Base-by-base conservation (phyloP, 2,888 invertebrate species). In the Frankliniella intonsa region DNA sequence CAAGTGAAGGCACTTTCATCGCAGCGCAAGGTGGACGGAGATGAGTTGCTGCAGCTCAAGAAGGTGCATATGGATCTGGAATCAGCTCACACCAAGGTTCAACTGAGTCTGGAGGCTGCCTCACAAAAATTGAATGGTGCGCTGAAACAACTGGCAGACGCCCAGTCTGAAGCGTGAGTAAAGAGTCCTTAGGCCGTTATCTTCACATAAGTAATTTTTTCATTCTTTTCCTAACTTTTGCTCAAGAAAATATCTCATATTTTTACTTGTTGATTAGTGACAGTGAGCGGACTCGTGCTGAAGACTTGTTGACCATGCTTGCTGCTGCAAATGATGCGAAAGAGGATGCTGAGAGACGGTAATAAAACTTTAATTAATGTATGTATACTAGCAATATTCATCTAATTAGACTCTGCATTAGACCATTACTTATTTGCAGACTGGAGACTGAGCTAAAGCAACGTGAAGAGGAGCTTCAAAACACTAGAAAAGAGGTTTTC, bases 121-220 rank as follows among this genome's bases (percentile, higher is more conserved):
- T 19, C 50, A 17, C 65, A 81, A 49, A 27, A 81, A 22, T 25
- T 76, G 22, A 12, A n/a, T 25, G 25, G 25, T 25, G 69, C 25
- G 22, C 69, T 76, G 22, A n/a, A 76, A 19, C 38, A 81, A 50
- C 81, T 83, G 19, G 76, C 17, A 9, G 62, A 82, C 51, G 69
- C 81, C 76, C 80, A 80, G 25, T 22, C 65, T n/a, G 50, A 69
- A 50, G 80, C 81, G 25, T 17, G 25, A 50, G 79, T 50, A 8
- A 55, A n/a, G 8, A 69, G 3, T 22, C 25, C 14, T 19, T 62
- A n/a, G n/a, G n/a, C n/a, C n/a, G n/a, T n/a, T n/a, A n/a, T 14
- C 14, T 62, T 14, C 3, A 17, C 17, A 14, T 17, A 17, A 62
- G 14, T 17, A 62, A 17, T 62, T 62, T 55, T 55, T 55, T 62